phyloP scores from a whole-genome alignment of 2,888 invertebrate genomes.

The Platycheirus rosarum region DNA sequence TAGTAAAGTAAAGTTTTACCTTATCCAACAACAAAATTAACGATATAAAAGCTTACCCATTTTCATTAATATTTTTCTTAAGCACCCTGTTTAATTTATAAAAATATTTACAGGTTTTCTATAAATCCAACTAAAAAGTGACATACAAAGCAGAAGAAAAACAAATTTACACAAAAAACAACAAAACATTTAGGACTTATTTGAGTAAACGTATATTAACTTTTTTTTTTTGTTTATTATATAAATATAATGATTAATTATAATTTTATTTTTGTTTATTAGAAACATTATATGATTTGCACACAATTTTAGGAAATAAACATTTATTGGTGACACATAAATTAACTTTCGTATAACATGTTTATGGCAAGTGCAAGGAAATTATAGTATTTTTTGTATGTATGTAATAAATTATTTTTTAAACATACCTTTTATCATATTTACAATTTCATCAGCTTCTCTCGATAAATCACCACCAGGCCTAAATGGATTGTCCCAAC shows the following conservation, averaged over 20 bases:
- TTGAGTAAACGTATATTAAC: slow-evolving; percentile 48
- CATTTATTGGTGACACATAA: slow-evolving; percentile 34
- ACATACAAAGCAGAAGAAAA: slow-evolving; percentile 22
- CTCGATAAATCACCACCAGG: slow-evolving; percentile 96
- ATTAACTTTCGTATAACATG: slow-evolving; percentile 15
- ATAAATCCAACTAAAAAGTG: slow-evolving; percentile 20
- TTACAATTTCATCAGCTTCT: slow-evolving; percentile 97
- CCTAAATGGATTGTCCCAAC: slow-evolving; percentile 98
- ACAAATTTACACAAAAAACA: slow-evolving; percentile 39
- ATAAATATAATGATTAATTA: slow-evolving; percentile 18
- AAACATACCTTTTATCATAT: slow-evolving; percentile 90
- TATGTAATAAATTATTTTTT: slow-evolving; percentile 36
- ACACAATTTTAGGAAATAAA: slow-evolving; percentile 1
- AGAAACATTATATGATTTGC: slow-evolving; percentile 26
- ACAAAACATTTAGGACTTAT: slow-evolving; percentile 56
- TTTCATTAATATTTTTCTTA: not conserved
- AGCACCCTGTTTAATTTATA: not conserved
- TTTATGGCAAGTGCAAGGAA: slow-evolving; percentile 37
- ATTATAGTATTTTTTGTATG: not conserved
- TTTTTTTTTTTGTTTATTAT: slow-evolving; percentile 57
- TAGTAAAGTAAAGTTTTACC: too few relatives aligned
- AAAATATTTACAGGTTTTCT: not conserved
- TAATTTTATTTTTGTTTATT: slow-evolving; percentile 13
- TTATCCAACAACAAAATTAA: not conserved
- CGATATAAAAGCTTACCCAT: slow-evolving; percentile 15